Conservation (phyloP, 1,140 invertebrate species). For the Apis laboriosa region DNA sequence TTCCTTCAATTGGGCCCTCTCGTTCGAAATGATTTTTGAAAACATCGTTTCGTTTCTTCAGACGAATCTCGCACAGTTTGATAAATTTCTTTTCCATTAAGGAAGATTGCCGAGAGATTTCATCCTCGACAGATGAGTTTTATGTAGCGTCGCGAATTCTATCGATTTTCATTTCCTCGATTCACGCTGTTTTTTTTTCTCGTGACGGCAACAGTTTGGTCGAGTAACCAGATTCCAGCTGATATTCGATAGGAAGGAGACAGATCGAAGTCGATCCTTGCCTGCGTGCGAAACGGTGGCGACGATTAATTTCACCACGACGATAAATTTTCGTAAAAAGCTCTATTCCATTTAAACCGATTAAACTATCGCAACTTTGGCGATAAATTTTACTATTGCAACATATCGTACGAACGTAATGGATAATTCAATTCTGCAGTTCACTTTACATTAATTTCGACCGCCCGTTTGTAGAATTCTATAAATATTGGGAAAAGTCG, state of each 20-base stretch:
- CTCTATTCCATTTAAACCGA: neutral
- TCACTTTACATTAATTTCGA: too few species aligned
- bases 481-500: too few species aligned
- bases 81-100: constrained; percentile 10
- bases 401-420: too few species aligned
- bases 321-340: neutral
- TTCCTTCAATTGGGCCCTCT: constrained; percentile 31
- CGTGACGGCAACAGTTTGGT: too few species aligned
- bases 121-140: neutral
- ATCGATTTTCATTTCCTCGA: neutral
- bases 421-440: too few species aligned
- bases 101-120: neutral
- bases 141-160: neutral
- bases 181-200: too few species aligned
- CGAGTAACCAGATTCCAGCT: too few species aligned
- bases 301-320: neutral
- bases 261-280: too few species aligned
- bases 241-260: neutral
- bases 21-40: constrained; percentile 36
- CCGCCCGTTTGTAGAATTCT: too few species aligned
- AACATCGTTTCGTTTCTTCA: neutral
- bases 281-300: neutral
- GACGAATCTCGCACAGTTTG: constrained; percentile 18
- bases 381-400: neutral
- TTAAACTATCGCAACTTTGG: neutral